Evolutionary conservation across 2,113 vertebrate species (phyloP), one percentile per base, ranked within the genome.

Genomic region (Amphiprion percula): DNA sequence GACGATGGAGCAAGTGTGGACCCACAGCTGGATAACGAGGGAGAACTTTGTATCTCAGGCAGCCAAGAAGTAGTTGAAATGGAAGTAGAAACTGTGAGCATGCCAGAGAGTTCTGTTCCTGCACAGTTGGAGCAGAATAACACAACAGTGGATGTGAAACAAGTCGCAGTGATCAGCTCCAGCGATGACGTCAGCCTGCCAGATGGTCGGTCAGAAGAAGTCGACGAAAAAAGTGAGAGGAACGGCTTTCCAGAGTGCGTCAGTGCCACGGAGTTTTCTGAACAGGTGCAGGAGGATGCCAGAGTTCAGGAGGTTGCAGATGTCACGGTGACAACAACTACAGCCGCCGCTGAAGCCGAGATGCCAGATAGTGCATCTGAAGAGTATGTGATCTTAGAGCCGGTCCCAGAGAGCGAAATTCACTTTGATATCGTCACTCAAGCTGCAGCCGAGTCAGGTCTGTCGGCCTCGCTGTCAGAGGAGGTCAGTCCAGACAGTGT

Each of bases 391-490:
- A 87, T 92, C 49, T 77, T 93, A 17, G 86, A 91, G 24, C 84
- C 90, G 2, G 72, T 93, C 41, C 79, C 77, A 10, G 77, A 72
- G 21, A 79, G 12, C 53, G 67, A 88, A 59, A 80, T 89, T 46
- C 69, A 56, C 56, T 86, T 90, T 19, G 92, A 93, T 68, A 93
- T 93, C 0, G 68, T 93, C 52, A 93, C 88, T 67, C 91, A 89
- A 59, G 93, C 91, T 50, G 90, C 81, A 0, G 87, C 90, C 1
- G 86, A 88, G 68, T 93, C 91, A 0, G 91, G 92, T n/a, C 58
- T 93, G 62, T 84, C 88, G 0, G 28, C 63, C 53, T 87, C 83
- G 0, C 65, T 80, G 30, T 64, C 81, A 28, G 83, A 85, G 47
- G 71, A 81, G 33, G 53, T 60, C n/a, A 62, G 63, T 70, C 64